Percentiles rank a stretch among this genome's conserved stretches.
Conservation (phyloP, 1,140 invertebrate species). For the Drosophila funebris region DNA sequence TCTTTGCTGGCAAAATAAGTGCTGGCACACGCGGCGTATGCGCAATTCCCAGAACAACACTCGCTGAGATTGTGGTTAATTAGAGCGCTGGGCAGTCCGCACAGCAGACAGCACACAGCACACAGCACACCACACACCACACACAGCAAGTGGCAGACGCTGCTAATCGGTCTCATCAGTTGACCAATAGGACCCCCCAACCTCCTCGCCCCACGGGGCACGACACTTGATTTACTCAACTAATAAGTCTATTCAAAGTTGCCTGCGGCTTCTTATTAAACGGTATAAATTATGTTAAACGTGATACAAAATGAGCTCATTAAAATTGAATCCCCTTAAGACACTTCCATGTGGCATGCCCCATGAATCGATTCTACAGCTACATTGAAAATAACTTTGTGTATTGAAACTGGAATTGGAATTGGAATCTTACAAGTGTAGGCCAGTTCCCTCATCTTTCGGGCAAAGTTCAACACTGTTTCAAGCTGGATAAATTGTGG, state of each 20-base stretch:
- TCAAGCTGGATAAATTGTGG: neutral
- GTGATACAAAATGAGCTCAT: conserved; percentile 28
- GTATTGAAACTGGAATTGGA: neutral
- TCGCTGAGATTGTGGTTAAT: conserved; percentile 44
- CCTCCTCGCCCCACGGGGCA: neutral
- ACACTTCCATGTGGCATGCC: conserved; percentile 19
- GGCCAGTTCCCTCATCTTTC: neutral
- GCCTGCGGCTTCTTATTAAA: conserved; percentile 14
- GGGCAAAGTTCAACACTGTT: neutral
- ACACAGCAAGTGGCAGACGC: neutral
- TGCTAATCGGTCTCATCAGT: conserved; percentile 33
- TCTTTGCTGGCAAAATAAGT: conserved; percentile 8
- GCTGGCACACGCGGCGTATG: conserved; percentile 59
- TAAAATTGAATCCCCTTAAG: conserved; percentile 28
- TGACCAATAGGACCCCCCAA: conserved; percentile 10
- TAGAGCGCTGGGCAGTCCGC: conserved; percentile 11
- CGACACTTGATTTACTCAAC: conserved; percentile 15
- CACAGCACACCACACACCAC: neutral
- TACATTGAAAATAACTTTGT: neutral
- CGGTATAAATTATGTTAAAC: conserved; percentile 28
- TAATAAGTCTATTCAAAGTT: conserved; percentile 40
- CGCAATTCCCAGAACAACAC: conserved; percentile 43
- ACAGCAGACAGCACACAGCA: neutral
- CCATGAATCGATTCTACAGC: neutral
- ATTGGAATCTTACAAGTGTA: neutral